These are phyloP conservation scores for Cyclina sinensis DNA, from an alignment of 1,140 invertebrate species.

Conservation along the genomic window DNA sequence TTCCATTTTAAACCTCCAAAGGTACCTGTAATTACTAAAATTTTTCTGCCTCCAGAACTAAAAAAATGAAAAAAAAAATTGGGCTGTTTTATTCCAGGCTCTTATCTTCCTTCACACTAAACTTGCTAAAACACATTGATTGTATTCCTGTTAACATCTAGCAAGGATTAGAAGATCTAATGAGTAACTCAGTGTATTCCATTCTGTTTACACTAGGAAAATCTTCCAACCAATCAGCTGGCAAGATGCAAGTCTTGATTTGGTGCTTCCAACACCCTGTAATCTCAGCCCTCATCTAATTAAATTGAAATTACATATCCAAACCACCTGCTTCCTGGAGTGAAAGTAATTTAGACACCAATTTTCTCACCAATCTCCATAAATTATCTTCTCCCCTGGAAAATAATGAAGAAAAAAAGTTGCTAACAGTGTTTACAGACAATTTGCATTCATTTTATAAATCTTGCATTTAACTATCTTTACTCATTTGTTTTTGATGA, in stretches of 20 bases:
- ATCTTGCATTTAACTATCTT: too few relatives aligned
- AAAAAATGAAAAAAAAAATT: background rate
- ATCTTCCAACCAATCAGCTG: background rate
- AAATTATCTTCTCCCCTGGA: background rate
- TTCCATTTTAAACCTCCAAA: background rate
- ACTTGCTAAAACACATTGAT: background rate
- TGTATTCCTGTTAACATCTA: constrained; percentile 11
- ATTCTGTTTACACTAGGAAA: constrained; percentile 14
- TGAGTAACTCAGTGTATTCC: background rate
- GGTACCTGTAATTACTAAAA: background rate
- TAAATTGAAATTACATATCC: constrained; percentile 15
- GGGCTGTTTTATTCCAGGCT: background rate
- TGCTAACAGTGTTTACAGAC: too few relatives aligned
- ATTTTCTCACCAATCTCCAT: constrained; percentile 8
- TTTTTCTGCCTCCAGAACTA: background rate
- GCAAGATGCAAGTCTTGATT: background rate
- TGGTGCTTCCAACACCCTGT: constrained; percentile 24
- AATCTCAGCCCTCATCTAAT: background rate
- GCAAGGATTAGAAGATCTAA: background rate
- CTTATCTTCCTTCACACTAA: constrained; percentile 11
- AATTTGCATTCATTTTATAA: too few relatives aligned
- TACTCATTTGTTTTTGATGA: too few relatives aligned
- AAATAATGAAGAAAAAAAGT: too few relatives aligned
- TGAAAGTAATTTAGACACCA: constrained; percentile 1
- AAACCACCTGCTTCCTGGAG: constrained; percentile 26